Conservation (phyloP, 2,797 vertebrate genomes). For the Poecile montanus region DNA sequence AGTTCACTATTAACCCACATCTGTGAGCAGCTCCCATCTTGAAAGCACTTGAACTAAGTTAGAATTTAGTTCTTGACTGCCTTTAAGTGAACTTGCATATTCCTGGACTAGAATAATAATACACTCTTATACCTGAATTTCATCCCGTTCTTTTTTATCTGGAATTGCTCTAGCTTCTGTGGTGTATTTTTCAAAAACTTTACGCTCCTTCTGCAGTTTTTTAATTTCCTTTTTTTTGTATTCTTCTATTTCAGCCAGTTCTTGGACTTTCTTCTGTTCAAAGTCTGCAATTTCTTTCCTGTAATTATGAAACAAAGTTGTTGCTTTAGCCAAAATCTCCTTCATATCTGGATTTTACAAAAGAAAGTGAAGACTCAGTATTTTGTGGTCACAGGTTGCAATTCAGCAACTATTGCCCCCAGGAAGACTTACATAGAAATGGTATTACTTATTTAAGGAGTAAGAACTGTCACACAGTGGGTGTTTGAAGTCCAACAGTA, state of each 20-base stretch:
- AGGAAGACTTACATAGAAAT: not conserved
- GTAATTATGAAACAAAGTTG: slow-evolving; percentile 8
- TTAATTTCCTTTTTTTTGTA: slow-evolving; percentile 87
- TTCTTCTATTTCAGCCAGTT: slow-evolving; percentile 88
- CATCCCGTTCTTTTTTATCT: slow-evolving; percentile 93
- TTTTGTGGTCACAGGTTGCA: not conserved
- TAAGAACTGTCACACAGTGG: not conserved
- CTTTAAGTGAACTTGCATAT: not conserved
- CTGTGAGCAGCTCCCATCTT: not conserved
- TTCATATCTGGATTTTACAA: not conserved
- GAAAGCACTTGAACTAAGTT: not conserved
- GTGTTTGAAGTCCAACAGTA: not conserved
- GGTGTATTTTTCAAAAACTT: slow-evolving; percentile 90
- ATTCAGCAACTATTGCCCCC: not conserved
- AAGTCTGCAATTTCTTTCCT: slow-evolving; percentile 90
- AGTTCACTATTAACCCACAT: not conserved
- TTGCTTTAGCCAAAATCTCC: not conserved
- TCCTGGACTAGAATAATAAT: not conserved
- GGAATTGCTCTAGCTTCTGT: slow-evolving; percentile 87
- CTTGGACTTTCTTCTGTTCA: slow-evolving; percentile 83
- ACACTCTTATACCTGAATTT: slow-evolving; percentile 88
- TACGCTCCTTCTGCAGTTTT: slow-evolving; percentile 91
- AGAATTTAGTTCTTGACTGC: not conserved
- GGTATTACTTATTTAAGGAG: not conserved
- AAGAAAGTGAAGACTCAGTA: not conserved